Evolutionary conservation across 2,113 vertebrate species (phyloP), one percentile per base, ranked within the genome.

Genomic region (Phocoena phocoena): DNA sequence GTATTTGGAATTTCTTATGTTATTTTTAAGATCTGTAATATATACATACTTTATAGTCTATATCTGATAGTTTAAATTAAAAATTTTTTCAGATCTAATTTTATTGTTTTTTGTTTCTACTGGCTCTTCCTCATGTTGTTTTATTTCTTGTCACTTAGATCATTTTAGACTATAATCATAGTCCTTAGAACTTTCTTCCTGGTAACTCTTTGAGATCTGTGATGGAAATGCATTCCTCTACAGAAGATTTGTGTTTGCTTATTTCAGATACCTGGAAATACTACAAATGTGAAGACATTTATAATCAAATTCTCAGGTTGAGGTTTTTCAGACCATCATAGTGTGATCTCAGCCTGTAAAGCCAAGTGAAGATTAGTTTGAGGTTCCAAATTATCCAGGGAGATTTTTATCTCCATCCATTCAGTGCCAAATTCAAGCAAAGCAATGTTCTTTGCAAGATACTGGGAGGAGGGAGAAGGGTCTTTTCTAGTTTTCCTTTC

Each of bases 91-190:
- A 41, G 12, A 12, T 76, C 18, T 53, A 13, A 86, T 77, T 88
- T 79, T 79, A 14, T 73, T 67, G 33, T 36, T 20, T 60, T 95
- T 58, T 53, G 3, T 85, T 86, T 86, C 28, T n/a, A 13, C 26
- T 82, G 5, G 5, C 9, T 63, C 41, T 58, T 41, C 25, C 2
- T 38, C 50, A 6, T 55, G 31, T 15, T 74, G 7, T 73, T 25
- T 95, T 86, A 79, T 81, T 80, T 95, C 60, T 93, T 96, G n/a
- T 55, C 50, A 70, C 25, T 90, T 58, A 74, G 13, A 68, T 74
- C 13, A 89, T 82, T 91, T 95, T 92, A 60, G 21, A 88, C 18
- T 33, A 81, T 28, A 47, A 18, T 20, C 28, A 28, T 28, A 67
- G 8, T 89, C 84, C 38, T 85, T 92, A 53, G 33, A 88, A 26